Evolutionary conservation across 2,797 vertebrate species (phyloP), one percentile per base, ranked within the genome.

Genomic region (Adelosebastes latens): DNA sequence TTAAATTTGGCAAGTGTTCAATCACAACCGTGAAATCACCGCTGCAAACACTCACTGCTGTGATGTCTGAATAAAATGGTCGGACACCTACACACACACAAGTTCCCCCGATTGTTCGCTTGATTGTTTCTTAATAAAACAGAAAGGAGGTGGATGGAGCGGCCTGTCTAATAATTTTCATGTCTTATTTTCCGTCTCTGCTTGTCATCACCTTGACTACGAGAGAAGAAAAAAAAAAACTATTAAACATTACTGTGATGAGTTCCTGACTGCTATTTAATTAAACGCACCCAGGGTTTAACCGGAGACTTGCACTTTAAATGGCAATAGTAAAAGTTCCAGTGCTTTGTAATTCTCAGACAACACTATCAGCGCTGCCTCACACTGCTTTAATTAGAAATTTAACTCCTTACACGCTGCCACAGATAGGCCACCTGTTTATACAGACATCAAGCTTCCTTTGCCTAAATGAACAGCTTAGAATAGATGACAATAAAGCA

Each of bases 201-300:
- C 79, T 67, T 80, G 81, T 85, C 86, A 83, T 81, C 76, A 72
- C 76, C 76, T 79, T 71, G 75, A 86, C 61, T 20, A 69, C 69
- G 78, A 77, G 36, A 55, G 65, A 32, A 55, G 60, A 39, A 70
- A 46, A 46, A 65, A 76, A 71, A 79, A 80, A 69, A 63, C 24
- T 2, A 67, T 81, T 16, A 55, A 70, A 79, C 82, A 75, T 76
- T 46, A 71, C 42, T 24, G 71, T 82, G 80, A 90, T 69, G 70
- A 88, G 65, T 85, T 86, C 75, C 82, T 79, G 87, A 84, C 87
- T 83, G 85, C 79, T 53, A 56, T 84, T 87, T 92, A 92, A 91
- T 92, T 84, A 88, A 90, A 89, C 49, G 9, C 77, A 87, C 68
- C 59, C 70, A 36, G 18, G 64, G 64, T 90, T 92, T 85, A 81